Conservation (phyloP, 2,113 vertebrate genomes). For the Ivindomyrus marchei region DNA sequence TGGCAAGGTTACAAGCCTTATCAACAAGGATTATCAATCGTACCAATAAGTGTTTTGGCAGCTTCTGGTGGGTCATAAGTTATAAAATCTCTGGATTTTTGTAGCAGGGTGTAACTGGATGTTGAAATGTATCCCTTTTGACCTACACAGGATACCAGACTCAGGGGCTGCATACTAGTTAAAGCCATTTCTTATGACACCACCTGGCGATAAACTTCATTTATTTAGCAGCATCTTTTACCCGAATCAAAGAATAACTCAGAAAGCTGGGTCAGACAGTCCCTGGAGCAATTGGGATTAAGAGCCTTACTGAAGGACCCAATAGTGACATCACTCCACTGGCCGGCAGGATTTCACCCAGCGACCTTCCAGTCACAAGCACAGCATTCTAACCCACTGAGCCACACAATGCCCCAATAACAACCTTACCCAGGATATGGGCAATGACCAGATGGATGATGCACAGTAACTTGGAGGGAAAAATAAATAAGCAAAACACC, state of each 20-base stretch:
- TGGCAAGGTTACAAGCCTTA: not conserved
- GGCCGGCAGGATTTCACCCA: not conserved
- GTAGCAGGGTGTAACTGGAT: not conserved
- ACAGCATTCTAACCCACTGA: not conserved
- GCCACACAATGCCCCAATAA: not conserved
- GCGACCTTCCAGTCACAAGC: not conserved
- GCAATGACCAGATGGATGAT: not conserved
- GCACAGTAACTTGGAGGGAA: not conserved
- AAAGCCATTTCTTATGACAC: not conserved
- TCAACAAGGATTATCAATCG: not conserved
- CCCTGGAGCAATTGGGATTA: not conserved
- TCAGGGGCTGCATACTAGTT: not conserved
- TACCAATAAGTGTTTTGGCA: not conserved
- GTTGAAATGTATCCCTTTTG: not conserved
- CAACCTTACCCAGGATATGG: not conserved
- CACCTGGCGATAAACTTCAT: not conserved
- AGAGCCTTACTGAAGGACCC: not conserved
- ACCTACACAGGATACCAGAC: not conserved
- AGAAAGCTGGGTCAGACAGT: not conserved
- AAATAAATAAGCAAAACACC: constrained; percentile 23
- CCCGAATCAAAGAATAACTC: not conserved
- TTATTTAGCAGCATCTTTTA: not conserved
- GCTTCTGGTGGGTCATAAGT: not conserved
- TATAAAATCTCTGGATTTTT: not conserved
- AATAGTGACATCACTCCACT: not conserved